Evolutionary conservation across 2,888 invertebrate genomes (phyloP).

Genomic region (Pyrgus malvae): DNA sequence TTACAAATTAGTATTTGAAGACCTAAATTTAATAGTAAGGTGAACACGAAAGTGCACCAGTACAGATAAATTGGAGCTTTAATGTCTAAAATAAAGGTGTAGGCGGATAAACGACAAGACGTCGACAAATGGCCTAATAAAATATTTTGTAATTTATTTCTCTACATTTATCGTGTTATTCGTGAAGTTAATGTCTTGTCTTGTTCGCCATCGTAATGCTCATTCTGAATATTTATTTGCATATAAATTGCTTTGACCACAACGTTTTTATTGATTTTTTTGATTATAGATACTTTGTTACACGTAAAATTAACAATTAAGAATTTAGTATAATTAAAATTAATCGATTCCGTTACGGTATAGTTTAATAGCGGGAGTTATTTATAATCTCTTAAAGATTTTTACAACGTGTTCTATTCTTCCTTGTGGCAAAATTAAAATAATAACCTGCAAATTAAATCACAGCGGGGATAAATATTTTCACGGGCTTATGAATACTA

Average conservation of each 20-base stretch:
- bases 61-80: constrained; percentile 1
- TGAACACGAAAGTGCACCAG: too few relatives aligned
- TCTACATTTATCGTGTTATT: constrained; percentile 23
- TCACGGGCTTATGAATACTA: too few relatives aligned
- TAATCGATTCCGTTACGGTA: neutral
- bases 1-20: too few relatives aligned
- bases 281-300: neutral
- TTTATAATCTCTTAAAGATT: too few relatives aligned
- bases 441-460: too few relatives aligned
- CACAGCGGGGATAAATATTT: too few relatives aligned
- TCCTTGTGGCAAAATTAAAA: too few relatives aligned
- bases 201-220: constrained; percentile 6
- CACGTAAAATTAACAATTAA: neutral
- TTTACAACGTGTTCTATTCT: too few relatives aligned
- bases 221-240: constrained; percentile 9
- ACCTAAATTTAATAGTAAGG: too few relatives aligned
- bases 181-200: constrained; percentile 22
- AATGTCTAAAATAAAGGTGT: constrained; percentile 11
- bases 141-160: constrained; percentile 30
- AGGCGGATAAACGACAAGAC: constrained; percentile 31
- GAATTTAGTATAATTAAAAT: neutral
- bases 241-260: constrained; percentile 13
- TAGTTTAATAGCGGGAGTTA: too few relatives aligned
- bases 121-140: constrained; percentile 28
- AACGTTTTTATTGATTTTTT: constrained; percentile 11